These are phyloP conservation scores for Diaphora mendica DNA, from an alignment of 2,888 invertebrate species.

Conservation along the genomic window DNA sequence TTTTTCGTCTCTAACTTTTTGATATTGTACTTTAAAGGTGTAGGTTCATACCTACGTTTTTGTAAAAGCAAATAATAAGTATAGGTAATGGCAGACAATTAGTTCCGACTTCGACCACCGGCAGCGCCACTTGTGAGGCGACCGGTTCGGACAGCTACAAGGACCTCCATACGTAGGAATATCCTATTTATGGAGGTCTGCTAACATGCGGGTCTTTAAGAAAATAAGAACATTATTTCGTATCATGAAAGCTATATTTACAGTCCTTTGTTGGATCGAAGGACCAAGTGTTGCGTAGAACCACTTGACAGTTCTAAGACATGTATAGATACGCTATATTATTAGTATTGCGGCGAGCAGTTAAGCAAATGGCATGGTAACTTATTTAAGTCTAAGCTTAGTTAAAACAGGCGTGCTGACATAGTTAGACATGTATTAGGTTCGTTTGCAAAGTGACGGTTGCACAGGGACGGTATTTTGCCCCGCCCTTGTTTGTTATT, in stretches of 20 bases:
- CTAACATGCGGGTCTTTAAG: not conserved
- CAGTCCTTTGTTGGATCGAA: not conserved
- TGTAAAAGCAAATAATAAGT: conserved; percentile 61
- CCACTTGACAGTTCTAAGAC: not conserved
- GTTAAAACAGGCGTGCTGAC: not conserved
- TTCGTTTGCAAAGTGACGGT: not conserved
- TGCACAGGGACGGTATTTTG: not conserved
- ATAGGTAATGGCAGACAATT: conserved; percentile 69
- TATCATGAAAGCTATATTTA: not conserved
- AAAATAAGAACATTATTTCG: conserved; percentile 2
- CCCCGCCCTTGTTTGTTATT: not conserved
- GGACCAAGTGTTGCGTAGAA: conserved; percentile 1
- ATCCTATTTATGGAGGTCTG: not conserved
- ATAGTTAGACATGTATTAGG: not conserved
- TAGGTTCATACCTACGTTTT: conserved; percentile 34
- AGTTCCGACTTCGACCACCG: conserved; percentile 72
- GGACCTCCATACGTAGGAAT: not conserved
- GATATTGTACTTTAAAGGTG: conserved; percentile 44
- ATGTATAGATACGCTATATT: not conserved
- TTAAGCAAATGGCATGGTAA: not conserved
- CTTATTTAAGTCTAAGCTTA: not conserved
- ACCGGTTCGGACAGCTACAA: conserved; percentile 34
- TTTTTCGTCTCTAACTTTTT: not conserved
- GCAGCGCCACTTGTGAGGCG: conserved; percentile 53
- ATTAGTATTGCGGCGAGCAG: not conserved